Base-by-base conservation (phyloP, 1,140 invertebrate genomes). In the Cylas formicarius region DNA sequence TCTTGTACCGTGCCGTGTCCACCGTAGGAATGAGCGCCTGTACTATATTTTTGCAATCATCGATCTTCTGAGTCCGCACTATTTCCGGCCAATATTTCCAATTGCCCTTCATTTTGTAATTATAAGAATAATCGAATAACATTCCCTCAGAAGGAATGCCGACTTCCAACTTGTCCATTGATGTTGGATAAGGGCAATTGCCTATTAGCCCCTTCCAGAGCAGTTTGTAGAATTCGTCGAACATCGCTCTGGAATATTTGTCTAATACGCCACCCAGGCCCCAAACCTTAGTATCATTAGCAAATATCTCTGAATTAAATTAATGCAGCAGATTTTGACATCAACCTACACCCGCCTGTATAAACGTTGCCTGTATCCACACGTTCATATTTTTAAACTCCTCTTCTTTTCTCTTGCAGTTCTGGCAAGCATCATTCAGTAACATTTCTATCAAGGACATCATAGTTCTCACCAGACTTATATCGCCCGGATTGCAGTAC, bases 21-120 rank as follows among this genome's bases (percentile, higher is more conserved):
- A 86, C 68, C 0, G 90, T 94, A 1, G 89, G 87, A 29, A 95
- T 75, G 35, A 90, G 74, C 44, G 84, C 80, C 64, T 86, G 80
- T 20, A 82, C 72, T 42, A 90, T 78, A 56, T 79, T 79, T 7
- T 75, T 73, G 28, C 72, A 73, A 55, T 82, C 79, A 36, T 74
- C 64, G 1, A 80, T 58, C 53, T 73, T 34, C 36, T 73, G 29
- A 73, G 69, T 20, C 63, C 59, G 59, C 74, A 80, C 73, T 29
- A 77, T 48, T 44, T 89, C 85, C 0, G 72, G 71, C 74, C 78
- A 87, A 35, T 72, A 74, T 63, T 83, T 88, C 89, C 84, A 92
- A 9, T 69, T 70, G 5, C 84, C 84, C 60, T 82, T 81, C 43
- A 50, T 44, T 47, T 44, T 80, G 37, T 77, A 87, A 44, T 73